Conservation (phyloP, 2,113 vertebrate species). For the Puntigrus tetrazona region DNA sequence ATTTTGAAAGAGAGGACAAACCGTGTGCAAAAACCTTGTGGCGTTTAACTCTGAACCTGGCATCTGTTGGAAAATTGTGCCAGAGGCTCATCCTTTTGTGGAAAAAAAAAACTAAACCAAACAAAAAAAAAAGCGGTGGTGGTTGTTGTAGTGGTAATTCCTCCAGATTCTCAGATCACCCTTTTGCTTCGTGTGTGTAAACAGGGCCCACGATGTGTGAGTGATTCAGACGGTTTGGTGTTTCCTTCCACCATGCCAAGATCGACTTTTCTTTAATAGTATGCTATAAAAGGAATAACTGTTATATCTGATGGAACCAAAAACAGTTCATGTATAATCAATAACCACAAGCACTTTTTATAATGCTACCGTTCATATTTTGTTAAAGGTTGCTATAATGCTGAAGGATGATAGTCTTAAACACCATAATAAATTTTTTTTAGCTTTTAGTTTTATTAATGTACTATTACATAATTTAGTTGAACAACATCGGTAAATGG, state of each 20-base stretch:
- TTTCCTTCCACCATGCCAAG: background rate
- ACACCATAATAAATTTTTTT: too few species aligned
- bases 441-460: too few species aligned
- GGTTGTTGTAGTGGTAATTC: background rate
- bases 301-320: background rate
- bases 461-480: too few species aligned
- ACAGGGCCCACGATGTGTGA: background rate
- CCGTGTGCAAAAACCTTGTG: background rate
- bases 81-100: constrained; percentile 7
- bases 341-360: background rate
- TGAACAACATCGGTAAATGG: too few species aligned
- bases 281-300: background rate
- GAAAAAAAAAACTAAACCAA: background rate
- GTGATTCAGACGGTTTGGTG: background rate
- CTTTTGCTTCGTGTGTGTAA: background rate
- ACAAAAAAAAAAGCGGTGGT: background rate
- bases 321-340: background rate
- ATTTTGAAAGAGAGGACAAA: background rate
- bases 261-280: background rate
- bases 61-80: constrained; percentile 10
- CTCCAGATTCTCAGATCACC: background rate
- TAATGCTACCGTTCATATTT: background rate
- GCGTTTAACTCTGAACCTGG: background rate
- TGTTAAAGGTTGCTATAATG: background rate
- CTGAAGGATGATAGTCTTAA: too few species aligned